Conservation (phyloP, 2,888 invertebrate species). For the Deroplatys truncata region DNA sequence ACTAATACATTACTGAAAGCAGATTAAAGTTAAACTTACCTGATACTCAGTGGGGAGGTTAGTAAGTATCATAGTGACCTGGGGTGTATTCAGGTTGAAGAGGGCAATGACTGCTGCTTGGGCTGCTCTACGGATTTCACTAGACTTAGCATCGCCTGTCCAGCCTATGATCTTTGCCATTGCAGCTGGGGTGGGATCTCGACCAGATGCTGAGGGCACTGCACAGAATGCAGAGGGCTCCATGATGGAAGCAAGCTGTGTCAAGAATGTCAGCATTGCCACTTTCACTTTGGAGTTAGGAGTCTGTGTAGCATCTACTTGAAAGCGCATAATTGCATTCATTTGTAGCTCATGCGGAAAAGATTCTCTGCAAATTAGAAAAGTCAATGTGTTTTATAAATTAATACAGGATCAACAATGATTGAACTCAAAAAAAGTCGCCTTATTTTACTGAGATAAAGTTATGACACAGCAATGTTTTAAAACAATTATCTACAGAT, state of each 20-base stretch:
- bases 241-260: conserved; percentile 53
- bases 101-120: conserved; percentile 71
- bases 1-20: no score
- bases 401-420: no score
- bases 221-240: conserved; percentile 35
- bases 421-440: no score
- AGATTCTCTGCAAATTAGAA: conserved; percentile 47
- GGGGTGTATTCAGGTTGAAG: conserved; percentile 86
- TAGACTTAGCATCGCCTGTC: conserved; percentile 64
- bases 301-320: conserved; percentile 89
- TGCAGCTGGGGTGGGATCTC: conserved; percentile 56
- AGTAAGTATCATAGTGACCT: conserved; percentile 77
- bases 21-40: conserved; percentile 1
- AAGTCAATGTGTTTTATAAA: neutral
- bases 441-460: no score
- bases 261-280: conserved; percentile 66
- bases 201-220: conserved; percentile 23
- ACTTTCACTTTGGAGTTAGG: conserved; percentile 79
- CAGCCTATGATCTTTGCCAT: conserved; percentile 68
- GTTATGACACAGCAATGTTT: no score
- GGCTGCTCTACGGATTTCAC: conserved; percentile 62
- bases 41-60: conserved; percentile 66
- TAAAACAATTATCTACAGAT: no score
- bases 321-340: conserved; percentile 61
- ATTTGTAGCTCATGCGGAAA: conserved; percentile 59